Base-by-base conservation (phyloP, 2,797 vertebrate genomes). In the Parotocinclus haroldoi region DNA sequence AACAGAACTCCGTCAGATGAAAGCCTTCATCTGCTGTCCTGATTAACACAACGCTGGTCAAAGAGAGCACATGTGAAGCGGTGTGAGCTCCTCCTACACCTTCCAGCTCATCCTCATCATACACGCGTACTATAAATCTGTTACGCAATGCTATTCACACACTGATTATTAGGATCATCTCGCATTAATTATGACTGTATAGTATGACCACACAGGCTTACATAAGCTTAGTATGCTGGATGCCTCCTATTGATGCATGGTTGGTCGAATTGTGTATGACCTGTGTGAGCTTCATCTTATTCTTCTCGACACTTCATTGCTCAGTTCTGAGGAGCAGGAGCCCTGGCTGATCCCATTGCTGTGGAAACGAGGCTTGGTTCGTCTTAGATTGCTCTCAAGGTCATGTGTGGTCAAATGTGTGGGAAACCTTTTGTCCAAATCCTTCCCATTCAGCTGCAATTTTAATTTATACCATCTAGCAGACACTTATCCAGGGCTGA, bases 301-400 rank as follows among this genome's bases (percentile, higher is more conserved):
- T 54, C 49, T 57, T 59, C 37, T 59, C 42, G 19, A 58, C 56
- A 76, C 60, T 46, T 61, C 58, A 59, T 69, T 79, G 69, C 72
- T 73, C 52, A n/a, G 57, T 72, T 69, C 77, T 68, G 38, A 51
- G 27, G 27, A 68, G 71, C 71, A 69, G 64, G 58, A 54, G 58
- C 77, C 74, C 74, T 55, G 63, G 71, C 66, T 79, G 72, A 76
- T 78, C 69, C 65, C 50, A 76, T 80, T 80, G 72, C 80, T 74
- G 71, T 80, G 70, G 76, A 68, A 77, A 80, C 74, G 55, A 69
- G 74, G 58, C 70, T 72, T n/a, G 67, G 63, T 73, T 76, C 71
- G 65, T 79, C 78, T 75, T 19, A 46, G 63, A 69, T 57, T 76
- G 72, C 75, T 74, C 55, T 72, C 69, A 69, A 68, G 62, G 70